Base-by-base conservation (phyloP, 2,797 vertebrate genomes). In the Pelochelys cantorii region DNA sequence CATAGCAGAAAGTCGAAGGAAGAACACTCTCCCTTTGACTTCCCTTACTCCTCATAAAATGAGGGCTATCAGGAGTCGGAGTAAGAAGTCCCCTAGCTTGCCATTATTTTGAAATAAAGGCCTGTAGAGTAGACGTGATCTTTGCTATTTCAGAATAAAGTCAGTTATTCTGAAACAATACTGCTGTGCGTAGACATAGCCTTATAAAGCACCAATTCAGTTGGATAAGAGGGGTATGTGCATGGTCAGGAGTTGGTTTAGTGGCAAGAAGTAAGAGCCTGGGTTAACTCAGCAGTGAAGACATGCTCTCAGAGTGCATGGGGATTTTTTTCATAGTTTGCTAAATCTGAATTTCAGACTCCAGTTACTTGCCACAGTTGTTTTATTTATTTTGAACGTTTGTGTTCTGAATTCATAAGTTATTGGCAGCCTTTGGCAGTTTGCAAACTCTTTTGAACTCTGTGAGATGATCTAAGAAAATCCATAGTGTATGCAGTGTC, bases 361-460 rank as follows among this genome's bases (percentile, higher is more conserved):
- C 91, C 87, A 92, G 78, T 94, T 96, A 93, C 71, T 90, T 85
- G 92, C 53, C n/a, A 65, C 57, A 56, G 74, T 71, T 85, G 87
- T 55, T 94, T 95, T 87, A 79, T 88, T 96, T 91, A 84, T 93
- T 89, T 71, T 85, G 5, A 57, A 93, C 80, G 1, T n/a, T 94
- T 95, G 84, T 90, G 81, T 85, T 88, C 48, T 82, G 85, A 71
- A 62, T 87, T 88, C 83, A 54, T 81, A 92, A 85, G 52, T 85
- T 96, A 96, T 82, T 90, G 85, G 94, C 94, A 95, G 87, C 23
- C 92, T 97, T 97, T 97, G 96, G 94, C 93, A 96, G 95, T 75
- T 95, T 82, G 92, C 14, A 92, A 87, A 95, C 88, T 80, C 83
- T 88, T 68, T 83, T 78, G 81, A 86, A 37, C 5, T 65, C 59